These are phyloP conservation scores for Scophthalmus maximus DNA, from an alignment of 2,113 vertebrate species.

Conservation along the genomic window DNA sequence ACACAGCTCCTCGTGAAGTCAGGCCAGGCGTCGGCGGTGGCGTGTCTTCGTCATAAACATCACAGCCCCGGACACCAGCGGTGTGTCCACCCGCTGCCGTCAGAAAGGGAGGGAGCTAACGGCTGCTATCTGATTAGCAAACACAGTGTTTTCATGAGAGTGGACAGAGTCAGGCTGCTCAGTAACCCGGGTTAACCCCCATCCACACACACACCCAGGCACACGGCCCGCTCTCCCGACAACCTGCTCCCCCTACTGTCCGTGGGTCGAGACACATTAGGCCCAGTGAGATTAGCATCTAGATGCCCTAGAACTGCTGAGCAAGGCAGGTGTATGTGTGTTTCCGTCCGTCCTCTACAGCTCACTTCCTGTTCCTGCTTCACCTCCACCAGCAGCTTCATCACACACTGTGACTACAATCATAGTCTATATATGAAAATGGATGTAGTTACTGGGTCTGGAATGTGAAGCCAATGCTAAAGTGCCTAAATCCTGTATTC, in stretches of 20 bases:
- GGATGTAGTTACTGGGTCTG: too few species aligned
- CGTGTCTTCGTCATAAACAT: slow-evolving; percentile 1
- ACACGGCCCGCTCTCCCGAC: slow-evolving; percentile 2
- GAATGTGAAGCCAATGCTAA: too few species aligned
- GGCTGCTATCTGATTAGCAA: slow-evolving; percentile 53
- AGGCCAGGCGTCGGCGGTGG: not conserved
- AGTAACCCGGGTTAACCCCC: slow-evolving; percentile 28
- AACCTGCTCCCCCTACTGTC: not conserved
- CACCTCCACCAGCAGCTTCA: not conserved
- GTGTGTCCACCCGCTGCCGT: slow-evolving; percentile 38
- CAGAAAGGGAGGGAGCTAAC: slow-evolving; percentile 41
- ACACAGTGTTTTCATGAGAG: slow-evolving; percentile 43
- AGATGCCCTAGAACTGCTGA: slow-evolving; percentile 41
- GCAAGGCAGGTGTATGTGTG: slow-evolving; percentile 20
- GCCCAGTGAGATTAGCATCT: not conserved
- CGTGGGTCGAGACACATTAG: not conserved
- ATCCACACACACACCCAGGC: not conserved
- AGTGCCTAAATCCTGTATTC: too few species aligned
- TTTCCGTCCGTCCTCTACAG: not conserved
- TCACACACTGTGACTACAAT: too few species aligned
- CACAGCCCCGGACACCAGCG: not conserved
- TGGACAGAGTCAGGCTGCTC: not conserved
- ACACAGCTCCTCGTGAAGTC: slow-evolving; percentile 26
- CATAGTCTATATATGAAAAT: too few species aligned
- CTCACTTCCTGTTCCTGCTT: slow-evolving; percentile 30